Conservation (phyloP, 2,113 vertebrate genomes). For the Cepphus grylle region DNA sequence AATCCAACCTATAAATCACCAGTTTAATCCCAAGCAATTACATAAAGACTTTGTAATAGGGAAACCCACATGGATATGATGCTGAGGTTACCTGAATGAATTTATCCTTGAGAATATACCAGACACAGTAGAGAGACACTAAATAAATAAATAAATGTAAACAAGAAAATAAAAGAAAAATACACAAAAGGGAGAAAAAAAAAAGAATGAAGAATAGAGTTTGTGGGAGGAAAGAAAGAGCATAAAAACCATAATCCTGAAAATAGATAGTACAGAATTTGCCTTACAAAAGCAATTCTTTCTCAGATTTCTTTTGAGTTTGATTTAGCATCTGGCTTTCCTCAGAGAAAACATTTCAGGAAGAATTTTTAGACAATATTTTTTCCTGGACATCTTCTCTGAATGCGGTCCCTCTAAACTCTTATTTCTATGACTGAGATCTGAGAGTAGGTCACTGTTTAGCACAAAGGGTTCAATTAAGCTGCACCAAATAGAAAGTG, state of each 20-base stretch:
- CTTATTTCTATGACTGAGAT: background rate
- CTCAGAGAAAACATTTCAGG: background rate
- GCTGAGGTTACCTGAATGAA: background rate
- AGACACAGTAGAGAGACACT: background rate
- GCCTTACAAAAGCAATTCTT: background rate
- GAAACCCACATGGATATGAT: background rate
- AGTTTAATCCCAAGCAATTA: background rate
- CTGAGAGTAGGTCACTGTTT: background rate
- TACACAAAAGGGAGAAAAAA: accelerated
- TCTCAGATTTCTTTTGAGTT: background rate
- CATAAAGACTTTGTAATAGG: background rate
- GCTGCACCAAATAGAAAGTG: background rate
- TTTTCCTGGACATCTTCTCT: background rate
- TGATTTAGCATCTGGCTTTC: background rate
- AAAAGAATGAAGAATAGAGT: background rate
- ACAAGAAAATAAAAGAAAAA: background rate
- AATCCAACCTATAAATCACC: background rate
- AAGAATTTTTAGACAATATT: background rate
- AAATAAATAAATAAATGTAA: background rate
- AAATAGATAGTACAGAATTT: background rate
- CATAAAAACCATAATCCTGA: background rate
- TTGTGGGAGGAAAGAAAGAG: background rate
- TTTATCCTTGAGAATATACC: background rate
- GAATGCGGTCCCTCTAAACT: background rate
- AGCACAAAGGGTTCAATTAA: background rate